Percentiles rank a stretch among this genome's conserved stretches.
These are phyloP conservation scores for Streptopelia turtur DNA, from an alignment of 2,797 vertebrate genomes.

Conservation along the genomic window DNA sequence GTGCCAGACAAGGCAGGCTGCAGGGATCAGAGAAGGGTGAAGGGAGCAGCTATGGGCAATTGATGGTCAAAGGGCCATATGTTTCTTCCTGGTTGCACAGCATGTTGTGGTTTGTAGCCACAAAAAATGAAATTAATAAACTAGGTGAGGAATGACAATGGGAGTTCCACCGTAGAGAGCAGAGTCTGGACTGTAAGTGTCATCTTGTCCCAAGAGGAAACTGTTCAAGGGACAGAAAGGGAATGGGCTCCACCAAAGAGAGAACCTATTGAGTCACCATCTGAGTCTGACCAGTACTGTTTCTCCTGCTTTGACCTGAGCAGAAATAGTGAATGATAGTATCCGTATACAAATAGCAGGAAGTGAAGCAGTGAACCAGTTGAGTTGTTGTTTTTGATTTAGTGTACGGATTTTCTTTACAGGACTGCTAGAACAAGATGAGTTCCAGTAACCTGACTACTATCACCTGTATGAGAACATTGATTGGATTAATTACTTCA, in stretches of 20 bases:
- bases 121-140: background rate
- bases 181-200: background rate
- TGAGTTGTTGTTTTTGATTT: background rate
- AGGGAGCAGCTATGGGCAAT: background rate
- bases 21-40: background rate
- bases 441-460: background rate
- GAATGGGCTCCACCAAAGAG: background rate
- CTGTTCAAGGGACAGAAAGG: too few species aligned
- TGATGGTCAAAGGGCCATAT: background rate
- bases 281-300: too few species aligned
- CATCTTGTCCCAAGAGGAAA: background rate
- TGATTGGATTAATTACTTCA: slow-evolving; percentile 26
- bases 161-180: background rate
- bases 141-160: background rate
- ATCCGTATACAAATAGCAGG: background rate
- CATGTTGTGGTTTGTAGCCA: background rate
- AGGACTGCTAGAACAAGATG: background rate
- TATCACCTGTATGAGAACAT: background rate
- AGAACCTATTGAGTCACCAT: background rate
- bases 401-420: background rate
- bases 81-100: background rate
- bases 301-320: background rate
- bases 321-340: background rate
- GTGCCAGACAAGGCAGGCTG: background rate
- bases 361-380: background rate